Percentiles rank a stretch among this genome's conserved stretches.
Conservation (phyloP, 2,797 vertebrate species). For the Notoglanidium macrostoma region DNA sequence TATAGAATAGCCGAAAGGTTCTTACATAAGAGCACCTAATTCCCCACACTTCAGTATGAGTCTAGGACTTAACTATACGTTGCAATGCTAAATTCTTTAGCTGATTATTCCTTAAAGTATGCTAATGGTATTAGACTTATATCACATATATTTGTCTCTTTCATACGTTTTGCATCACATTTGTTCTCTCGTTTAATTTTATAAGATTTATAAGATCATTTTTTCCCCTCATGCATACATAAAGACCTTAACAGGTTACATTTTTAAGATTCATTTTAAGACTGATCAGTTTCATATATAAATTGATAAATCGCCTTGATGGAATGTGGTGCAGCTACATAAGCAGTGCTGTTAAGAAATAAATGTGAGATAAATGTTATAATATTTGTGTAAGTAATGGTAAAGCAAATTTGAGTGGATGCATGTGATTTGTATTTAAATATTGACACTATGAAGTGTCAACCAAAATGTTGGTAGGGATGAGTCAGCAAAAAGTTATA, state of each 20-base stretch:
- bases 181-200: not conserved
- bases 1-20: not conserved
- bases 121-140: not conserved
- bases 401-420: not conserved
- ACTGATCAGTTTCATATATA: conserved; percentile 2
- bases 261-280: not conserved
- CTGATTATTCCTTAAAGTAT: not conserved
- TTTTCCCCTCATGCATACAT: not conserved
- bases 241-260: not conserved
- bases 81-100: conserved; percentile 29
- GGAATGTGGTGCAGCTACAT: conserved; percentile 53
- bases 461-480: not conserved
- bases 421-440: not conserved
- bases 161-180: not conserved
- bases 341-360: conserved; percentile 43
- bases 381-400: not conserved
- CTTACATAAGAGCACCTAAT: conserved; percentile 8
- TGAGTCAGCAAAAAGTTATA: not conserved
- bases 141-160: not conserved
- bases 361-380: not conserved
- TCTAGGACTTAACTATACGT: conserved; percentile 12
- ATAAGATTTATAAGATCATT: not conserved
- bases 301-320: conserved; percentile 32
- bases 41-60: not conserved
- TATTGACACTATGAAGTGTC: not conserved